Evolutionary conservation across 2,888 invertebrate species (phyloP).

Genomic region (Drosophila macrospina): DNA sequence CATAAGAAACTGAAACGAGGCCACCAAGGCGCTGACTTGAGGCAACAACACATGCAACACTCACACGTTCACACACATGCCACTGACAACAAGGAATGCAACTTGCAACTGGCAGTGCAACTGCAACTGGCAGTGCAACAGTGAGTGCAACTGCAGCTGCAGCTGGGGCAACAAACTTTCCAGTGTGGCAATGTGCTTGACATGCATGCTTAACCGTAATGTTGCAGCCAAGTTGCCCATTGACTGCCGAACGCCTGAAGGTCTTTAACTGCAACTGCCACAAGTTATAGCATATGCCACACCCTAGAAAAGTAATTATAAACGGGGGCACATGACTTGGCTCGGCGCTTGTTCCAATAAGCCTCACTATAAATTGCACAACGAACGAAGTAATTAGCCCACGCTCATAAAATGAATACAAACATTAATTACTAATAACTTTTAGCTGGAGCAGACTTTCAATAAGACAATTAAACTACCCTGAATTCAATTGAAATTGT

Average conservation of each 20-base stretch:
- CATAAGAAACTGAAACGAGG: slow-evolving; percentile 76
- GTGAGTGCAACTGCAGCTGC: slow-evolving; percentile 41
- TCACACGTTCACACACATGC: slow-evolving; percentile 16
- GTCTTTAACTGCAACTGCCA: slow-evolving; percentile 28
- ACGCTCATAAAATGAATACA: no score
- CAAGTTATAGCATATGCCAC: slow-evolving; percentile 22
- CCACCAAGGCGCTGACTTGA: slow-evolving; percentile 62
- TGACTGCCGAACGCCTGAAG: slow-evolving; percentile 36
- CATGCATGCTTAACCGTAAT: slow-evolving; percentile 71
- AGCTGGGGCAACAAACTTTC: slow-evolving; percentile 75
- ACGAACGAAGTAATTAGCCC: no score
- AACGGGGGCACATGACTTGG: background rate
- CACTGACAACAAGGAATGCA: slow-evolving; percentile 39
- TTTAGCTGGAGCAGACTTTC: no score
- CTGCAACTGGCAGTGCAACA: slow-evolving; percentile 65
- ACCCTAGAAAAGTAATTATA: background rate
- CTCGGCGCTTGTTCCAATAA: background rate
- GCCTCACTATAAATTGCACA: background rate
- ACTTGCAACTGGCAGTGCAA: slow-evolving; percentile 40
- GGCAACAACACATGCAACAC: slow-evolving; percentile 7
- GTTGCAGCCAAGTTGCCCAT: slow-evolving; percentile 52
- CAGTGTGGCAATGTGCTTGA: slow-evolving; percentile 74
- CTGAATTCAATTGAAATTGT: no score
- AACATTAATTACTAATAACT: no score
- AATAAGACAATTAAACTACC: no score